phyloP scores from a whole-genome alignment of 2,888 invertebrate species.

The Liposcelis brunnea region DNA sequence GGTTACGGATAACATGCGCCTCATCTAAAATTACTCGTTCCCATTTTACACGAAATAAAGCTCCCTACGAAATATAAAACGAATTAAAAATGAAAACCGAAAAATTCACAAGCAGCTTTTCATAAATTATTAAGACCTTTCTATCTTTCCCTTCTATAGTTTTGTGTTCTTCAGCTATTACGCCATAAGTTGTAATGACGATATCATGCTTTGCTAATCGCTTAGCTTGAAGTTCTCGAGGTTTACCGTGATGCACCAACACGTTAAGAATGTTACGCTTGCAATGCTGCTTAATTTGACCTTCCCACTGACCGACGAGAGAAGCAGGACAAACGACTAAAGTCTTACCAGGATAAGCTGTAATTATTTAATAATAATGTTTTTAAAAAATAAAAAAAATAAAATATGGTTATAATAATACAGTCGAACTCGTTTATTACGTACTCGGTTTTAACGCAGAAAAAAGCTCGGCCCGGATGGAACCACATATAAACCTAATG shows the following conservation, averaged over 20 bases:
- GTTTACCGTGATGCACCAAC: conserved; percentile 63
- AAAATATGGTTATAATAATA: conserved; percentile 17
- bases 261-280: conserved; percentile 41
- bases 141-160: background rate
- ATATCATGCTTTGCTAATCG: conserved; percentile 54
- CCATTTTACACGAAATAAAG: conserved; percentile 59
- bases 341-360: conserved; percentile 42
- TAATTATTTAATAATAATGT: conserved; percentile 13
- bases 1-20: conserved; percentile 81
- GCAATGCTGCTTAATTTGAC: conserved; percentile 51
- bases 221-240: conserved; percentile 43
- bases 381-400: conserved; percentile 12
- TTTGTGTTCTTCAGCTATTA: conserved; percentile 43
- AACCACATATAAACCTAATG: no score
- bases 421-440: conserved; percentile 10
- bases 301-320: conserved; percentile 77
- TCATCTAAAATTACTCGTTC: conserved; percentile 80
- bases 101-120: no score
- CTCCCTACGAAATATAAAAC: conserved; percentile 27
- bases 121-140: background rate
- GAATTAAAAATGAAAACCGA: background rate
- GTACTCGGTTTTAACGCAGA: no score
- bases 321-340: conserved; percentile 89
- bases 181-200: conserved; percentile 78
- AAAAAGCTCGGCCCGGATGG: no score